phyloP scores from a whole-genome alignment of 1,140 invertebrate species.

The Magallana ariakensis region DNA sequence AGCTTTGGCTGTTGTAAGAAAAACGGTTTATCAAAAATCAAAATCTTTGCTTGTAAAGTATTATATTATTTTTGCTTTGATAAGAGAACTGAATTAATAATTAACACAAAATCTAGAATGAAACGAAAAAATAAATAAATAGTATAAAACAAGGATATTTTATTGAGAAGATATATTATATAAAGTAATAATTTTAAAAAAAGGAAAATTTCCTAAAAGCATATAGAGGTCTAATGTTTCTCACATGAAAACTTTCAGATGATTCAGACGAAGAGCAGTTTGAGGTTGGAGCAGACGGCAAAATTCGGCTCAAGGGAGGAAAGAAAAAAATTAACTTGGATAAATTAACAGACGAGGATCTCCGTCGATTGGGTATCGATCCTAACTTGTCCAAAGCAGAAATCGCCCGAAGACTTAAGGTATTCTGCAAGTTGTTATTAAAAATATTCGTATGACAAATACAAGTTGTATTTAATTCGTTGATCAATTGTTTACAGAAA shows the following conservation, averaged over 20 bases:
- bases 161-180: too few relatives aligned
- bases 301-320: constrained; percentile 74
- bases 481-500: too few relatives aligned
- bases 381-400: constrained; percentile 75
- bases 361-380: constrained; percentile 75
- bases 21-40: too few relatives aligned
- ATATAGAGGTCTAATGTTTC: neutral
- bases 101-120: too few relatives aligned
- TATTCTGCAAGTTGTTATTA: constrained; percentile 32
- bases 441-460: neutral
- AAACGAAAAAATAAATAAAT: too few relatives aligned
- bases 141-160: too few relatives aligned
- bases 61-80: too few relatives aligned
- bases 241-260: constrained; percentile 40
- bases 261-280: constrained; percentile 76
- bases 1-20: too few relatives aligned
- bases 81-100: too few relatives aligned
- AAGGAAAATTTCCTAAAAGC: neutral
- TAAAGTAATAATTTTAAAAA: neutral
- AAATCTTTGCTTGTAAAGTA: too few relatives aligned
- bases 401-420: constrained; percentile 76
- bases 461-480: too few relatives aligned
- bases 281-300: constrained; percentile 75
- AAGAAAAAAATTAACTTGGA: constrained; percentile 78
- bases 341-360: constrained; percentile 76